These are phyloP conservation scores for Ictalurus furcatus DNA, from an alignment of 2,113 vertebrate species.

Conservation along the genomic window DNA sequence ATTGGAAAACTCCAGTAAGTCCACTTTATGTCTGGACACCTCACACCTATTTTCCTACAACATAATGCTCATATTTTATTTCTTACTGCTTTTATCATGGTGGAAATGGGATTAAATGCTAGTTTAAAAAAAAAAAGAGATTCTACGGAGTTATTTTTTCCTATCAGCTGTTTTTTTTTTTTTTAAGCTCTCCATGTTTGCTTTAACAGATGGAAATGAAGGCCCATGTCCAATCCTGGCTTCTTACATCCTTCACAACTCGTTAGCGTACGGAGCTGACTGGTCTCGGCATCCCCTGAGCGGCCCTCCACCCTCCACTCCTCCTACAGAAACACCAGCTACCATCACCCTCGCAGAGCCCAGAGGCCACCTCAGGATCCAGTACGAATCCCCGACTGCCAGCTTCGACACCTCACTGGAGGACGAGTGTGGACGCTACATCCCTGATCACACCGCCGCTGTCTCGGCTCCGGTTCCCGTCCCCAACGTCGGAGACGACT, in stretches of 20 bases:
- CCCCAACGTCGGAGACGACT: neutral
- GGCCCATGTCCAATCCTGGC: slow-evolving; percentile 72
- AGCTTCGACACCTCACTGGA: slow-evolving; percentile 77
- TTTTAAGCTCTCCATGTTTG: neutral
- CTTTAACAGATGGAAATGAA: slow-evolving; percentile 68
- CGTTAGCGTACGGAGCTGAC: slow-evolving; percentile 90
- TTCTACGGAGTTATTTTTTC: neutral
- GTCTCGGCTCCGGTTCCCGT: neutral
- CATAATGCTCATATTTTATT: neutral
- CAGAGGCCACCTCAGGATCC: slow-evolving; percentile 72
- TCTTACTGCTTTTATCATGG: neutral
- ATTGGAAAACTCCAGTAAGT: neutral
- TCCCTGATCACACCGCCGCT: slow-evolving; percentile 38
- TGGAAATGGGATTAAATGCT: neutral
- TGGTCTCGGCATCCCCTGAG: slow-evolving; percentile 82
- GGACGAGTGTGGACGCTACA: slow-evolving; percentile 67
- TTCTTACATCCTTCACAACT: slow-evolving; percentile 83
- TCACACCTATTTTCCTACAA: neutral
- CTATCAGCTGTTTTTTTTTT: neutral
- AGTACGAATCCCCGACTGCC: slow-evolving; percentile 77
- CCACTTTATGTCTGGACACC: neutral
- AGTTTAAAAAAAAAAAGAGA: neutral
- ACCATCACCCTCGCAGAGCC: slow-evolving; percentile 40
- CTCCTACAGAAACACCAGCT: slow-evolving; percentile 45
- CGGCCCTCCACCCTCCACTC: slow-evolving; percentile 40